These are phyloP conservation scores for Lepeophtheirus salmonis DNA, from an alignment of 1,140 invertebrate genomes.

Conservation along the genomic window DNA sequence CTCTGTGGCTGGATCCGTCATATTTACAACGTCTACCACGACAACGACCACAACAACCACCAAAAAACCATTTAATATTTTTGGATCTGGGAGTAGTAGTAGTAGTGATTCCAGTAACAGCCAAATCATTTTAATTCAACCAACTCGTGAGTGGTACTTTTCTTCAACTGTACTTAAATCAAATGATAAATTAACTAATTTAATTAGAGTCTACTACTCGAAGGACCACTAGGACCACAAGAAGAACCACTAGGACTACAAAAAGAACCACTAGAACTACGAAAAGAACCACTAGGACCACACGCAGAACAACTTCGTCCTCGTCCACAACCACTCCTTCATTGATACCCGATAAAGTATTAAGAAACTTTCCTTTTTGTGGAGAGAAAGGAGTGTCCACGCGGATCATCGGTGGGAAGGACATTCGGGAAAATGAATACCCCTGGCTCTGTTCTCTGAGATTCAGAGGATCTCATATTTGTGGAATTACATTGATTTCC, in stretches of 20 bases:
- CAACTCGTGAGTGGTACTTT: background rate
- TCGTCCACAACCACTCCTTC: background rate
- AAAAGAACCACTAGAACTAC: background rate
- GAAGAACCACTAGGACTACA: background rate
- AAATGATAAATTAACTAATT: background rate
- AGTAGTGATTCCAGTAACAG: background rate
- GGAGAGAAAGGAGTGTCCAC: background rate
- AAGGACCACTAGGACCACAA: background rate
- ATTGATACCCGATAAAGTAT: background rate
- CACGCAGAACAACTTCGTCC: background rate
- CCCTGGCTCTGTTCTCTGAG: conserved; percentile 17
- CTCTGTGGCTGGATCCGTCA: background rate
- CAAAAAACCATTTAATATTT: background rate
- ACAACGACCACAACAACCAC: background rate
- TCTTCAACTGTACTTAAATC: background rate
- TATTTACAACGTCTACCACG: background rate
- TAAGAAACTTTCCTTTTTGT: background rate
- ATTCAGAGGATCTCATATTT: conserved; percentile 12
- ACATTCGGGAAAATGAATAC: conserved; percentile 7
- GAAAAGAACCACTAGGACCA: background rate
- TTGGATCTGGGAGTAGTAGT: background rate
- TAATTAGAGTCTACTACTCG: background rate
- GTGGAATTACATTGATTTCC: conserved; percentile 13
- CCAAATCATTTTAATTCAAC: background rate
- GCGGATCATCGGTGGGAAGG: conserved; percentile 5